Evolutionary conservation across 30 jellyfish, hydroid and myxozoan species (phyloP).

Genomic region (Pseudorhiza aurosa): DNA sequence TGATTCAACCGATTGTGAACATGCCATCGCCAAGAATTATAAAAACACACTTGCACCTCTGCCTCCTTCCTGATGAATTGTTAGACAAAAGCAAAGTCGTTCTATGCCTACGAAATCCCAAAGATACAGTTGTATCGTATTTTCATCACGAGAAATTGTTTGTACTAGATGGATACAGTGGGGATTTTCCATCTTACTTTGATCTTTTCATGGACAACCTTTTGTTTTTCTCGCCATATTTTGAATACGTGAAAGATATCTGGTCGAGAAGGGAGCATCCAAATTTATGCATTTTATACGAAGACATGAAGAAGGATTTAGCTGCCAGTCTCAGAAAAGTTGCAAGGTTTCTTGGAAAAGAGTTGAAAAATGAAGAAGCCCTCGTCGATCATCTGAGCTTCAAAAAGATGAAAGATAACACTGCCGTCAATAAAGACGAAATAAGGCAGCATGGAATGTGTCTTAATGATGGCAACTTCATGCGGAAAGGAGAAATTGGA

Average conservation of each 20-base stretch:
- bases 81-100: conserved; percentile 19
- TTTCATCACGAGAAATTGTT: conserved; percentile 13
- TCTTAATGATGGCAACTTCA: conserved; percentile 2
- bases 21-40: conserved; percentile 25
- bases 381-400: conserved; percentile 15
- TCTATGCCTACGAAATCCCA: conserved; percentile 28
- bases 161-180: background rate
- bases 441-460: no score
- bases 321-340: conserved; percentile 17
- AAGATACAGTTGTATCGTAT: conserved; percentile 36
- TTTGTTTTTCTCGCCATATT: conserved; percentile 13
- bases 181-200: conserved; percentile 18
- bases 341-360: conserved; percentile 22
- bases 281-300: conserved; percentile 21
- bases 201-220: conserved; percentile 30
- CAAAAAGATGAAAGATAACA: conserved; percentile 18
- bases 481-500: conserved; percentile 17
- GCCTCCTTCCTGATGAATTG: conserved; percentile 15
- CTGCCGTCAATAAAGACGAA: background rate
- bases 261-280: conserved; percentile 42
- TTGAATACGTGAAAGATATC: background rate
- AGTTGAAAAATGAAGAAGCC: background rate
- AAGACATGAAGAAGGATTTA: conserved; percentile 38
- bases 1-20: no score
- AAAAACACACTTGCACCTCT: conserved; percentile 14